Conservation (phyloP, 2,888 invertebrate species). For the Morpho deidamia region DNA sequence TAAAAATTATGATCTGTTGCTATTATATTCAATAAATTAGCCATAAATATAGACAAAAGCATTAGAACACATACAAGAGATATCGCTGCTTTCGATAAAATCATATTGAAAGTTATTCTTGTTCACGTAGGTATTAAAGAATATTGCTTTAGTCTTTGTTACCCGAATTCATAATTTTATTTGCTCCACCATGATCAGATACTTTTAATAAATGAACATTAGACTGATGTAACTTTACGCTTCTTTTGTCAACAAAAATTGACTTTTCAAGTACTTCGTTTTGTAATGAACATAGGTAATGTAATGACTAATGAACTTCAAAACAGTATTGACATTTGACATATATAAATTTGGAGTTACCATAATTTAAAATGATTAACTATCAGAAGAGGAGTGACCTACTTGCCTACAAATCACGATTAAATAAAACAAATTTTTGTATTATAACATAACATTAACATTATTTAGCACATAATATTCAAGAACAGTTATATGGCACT, state of each 20-base stretch:
- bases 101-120: constrained; percentile 62
- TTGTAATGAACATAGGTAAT: not conserved
- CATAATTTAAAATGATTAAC: not conserved
- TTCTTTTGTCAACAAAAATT: constrained; percentile 12
- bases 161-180: not conserved
- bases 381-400: not conserved
- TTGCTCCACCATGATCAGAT: constrained; percentile 1
- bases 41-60: constrained; percentile 82
- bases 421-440: no score
- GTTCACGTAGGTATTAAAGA: not conserved
- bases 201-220: not conserved
- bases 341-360: not conserved
- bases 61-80: constrained; percentile 80
- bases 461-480: no score
- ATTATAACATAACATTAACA: no score
- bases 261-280: not conserved
- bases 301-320: not conserved
- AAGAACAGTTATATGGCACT: no score
- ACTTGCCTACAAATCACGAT: no score
- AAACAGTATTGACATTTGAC: not conserved
- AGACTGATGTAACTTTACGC: constrained; percentile 2
- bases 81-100: constrained; percentile 80
- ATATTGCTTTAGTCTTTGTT: not conserved
- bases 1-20: constrained; percentile 77
- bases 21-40: constrained; percentile 83